These are phyloP conservation scores for Zaprionus ornatus DNA, from an alignment of 1,140 invertebrate genomes.

Conservation along the genomic window DNA sequence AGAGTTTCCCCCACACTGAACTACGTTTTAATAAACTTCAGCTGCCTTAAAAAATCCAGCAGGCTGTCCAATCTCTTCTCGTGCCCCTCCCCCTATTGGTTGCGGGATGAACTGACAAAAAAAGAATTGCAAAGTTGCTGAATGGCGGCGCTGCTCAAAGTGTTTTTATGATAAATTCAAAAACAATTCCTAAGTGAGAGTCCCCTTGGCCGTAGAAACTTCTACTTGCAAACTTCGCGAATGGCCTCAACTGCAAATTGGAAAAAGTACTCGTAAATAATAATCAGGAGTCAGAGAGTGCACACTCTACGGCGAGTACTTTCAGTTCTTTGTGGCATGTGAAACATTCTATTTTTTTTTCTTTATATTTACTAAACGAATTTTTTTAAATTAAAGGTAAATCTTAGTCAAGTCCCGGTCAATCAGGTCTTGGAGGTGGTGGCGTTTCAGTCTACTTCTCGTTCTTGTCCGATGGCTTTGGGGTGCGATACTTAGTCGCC, in stretches of 20 bases:
- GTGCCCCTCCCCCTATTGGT: slow-evolving; percentile 13
- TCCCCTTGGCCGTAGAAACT: slow-evolving; percentile 6
- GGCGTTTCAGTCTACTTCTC: too few species aligned
- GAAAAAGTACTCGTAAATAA: slow-evolving; percentile 70
- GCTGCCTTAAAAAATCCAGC: slow-evolving; percentile 42
- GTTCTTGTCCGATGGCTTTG: too few species aligned
- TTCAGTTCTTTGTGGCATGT: slow-evolving; percentile 21
- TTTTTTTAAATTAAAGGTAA: too few species aligned
- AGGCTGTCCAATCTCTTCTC: background rate
- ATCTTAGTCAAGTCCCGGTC: too few species aligned
- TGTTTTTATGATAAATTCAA: slow-evolving; percentile 65
- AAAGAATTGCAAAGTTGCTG: slow-evolving; percentile 58
- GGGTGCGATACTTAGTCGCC: too few species aligned
- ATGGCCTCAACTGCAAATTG: slow-evolving; percentile 45
- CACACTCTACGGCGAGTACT: background rate
- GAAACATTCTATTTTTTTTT: too few species aligned
- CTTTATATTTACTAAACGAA: too few species aligned
- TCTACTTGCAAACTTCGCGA: slow-evolving; percentile 60
- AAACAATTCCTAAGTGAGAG: slow-evolving; percentile 67
- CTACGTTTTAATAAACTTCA: slow-evolving; percentile 72
- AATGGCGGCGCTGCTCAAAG: slow-evolving; percentile 53
- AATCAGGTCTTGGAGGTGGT: too few species aligned
- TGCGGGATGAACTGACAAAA: slow-evolving; percentile 41
- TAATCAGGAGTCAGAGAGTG: slow-evolving; percentile 51
- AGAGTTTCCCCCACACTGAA: slow-evolving; percentile 3